Conservation (phyloP, 2,888 invertebrate genomes). For the Esperia sulphurella region DNA sequence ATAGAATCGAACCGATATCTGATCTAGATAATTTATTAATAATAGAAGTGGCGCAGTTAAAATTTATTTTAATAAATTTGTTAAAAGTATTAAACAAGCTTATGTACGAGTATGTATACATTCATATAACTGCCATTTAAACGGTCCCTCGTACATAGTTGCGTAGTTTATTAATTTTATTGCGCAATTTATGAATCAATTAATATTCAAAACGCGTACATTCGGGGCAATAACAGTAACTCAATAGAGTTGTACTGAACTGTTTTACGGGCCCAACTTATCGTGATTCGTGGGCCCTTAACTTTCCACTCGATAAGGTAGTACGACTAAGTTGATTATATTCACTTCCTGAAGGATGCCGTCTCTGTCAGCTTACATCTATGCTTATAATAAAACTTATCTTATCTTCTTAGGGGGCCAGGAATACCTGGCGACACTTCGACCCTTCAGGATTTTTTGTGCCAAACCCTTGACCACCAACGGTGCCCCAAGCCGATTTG, state of each 20-base stretch:
- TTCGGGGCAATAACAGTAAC: constrained; percentile 3
- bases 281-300: constrained; percentile 1
- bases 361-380: too few relatives aligned
- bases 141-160: neutral
- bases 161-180: constrained; percentile 9
- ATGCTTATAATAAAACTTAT: too few relatives aligned
- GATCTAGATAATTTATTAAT: too few relatives aligned
- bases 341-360: too few relatives aligned
- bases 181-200: constrained; percentile 5
- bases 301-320: neutral
- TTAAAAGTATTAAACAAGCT: too few relatives aligned
- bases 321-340: neutral
- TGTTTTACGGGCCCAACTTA: neutral
- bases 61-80: neutral
- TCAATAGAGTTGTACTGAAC: constrained; percentile 1
- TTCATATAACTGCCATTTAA: neutral
- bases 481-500: too few relatives aligned
- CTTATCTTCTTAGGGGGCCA: too few relatives aligned
- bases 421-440: too few relatives aligned
- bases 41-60: neutral
- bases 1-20: too few relatives aligned
- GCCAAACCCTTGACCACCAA: too few relatives aligned
- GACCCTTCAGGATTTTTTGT: too few relatives aligned
- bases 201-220: constrained; percentile 9
- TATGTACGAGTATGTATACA: neutral